Percentiles rank a stretch among this genome's conserved stretches.
These are phyloP conservation scores for Drosophila sp. DNA, from an alignment of 1,140 invertebrate genomes.

Conservation along the genomic window DNA sequence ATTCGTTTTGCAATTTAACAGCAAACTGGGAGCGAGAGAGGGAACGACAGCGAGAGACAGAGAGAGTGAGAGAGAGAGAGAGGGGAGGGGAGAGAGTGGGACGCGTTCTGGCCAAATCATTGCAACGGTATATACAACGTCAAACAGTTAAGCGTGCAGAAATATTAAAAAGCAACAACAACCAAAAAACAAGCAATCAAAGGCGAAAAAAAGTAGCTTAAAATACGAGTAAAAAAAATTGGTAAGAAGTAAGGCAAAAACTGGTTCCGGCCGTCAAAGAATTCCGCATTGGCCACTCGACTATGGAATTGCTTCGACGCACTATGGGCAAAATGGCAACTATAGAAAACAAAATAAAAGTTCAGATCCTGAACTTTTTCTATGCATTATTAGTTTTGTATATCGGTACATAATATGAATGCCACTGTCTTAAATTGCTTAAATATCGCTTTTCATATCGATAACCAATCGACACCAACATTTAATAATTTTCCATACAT, in stretches of 20 bases:
- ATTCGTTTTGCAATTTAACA: slow-evolving; percentile 36
- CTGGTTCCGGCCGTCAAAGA: slow-evolving; percentile 78
- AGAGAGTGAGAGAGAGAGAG: no score
- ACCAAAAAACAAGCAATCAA: slow-evolving; percentile 56
- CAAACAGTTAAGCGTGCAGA: slow-evolving; percentile 79
- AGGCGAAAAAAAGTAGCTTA: slow-evolving; percentile 33
- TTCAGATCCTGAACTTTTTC: no score
- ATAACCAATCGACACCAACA: no score
- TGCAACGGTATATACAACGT: slow-evolving; percentile 66
- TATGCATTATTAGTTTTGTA: no score
- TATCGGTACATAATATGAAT: no score
- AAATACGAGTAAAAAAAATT: slow-evolving; percentile 57
- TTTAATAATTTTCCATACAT: no score
- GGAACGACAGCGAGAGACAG: neutral
- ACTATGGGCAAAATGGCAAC: no score
- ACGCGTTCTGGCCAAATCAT: slow-evolving; percentile 58
- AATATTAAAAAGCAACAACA: slow-evolving; percentile 51
- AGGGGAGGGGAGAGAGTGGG: neutral
- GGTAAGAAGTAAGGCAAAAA: slow-evolving; percentile 69
- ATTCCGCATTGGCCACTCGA: slow-evolving; percentile 71
- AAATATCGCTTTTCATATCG: no score
- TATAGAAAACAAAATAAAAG: no score
- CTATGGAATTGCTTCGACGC: slow-evolving; percentile 45
- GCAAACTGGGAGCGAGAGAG: neutral
- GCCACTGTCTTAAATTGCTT: no score